Conservation (phyloP, 1,140 invertebrate species). For the Drosophila chauvacae region DNA sequence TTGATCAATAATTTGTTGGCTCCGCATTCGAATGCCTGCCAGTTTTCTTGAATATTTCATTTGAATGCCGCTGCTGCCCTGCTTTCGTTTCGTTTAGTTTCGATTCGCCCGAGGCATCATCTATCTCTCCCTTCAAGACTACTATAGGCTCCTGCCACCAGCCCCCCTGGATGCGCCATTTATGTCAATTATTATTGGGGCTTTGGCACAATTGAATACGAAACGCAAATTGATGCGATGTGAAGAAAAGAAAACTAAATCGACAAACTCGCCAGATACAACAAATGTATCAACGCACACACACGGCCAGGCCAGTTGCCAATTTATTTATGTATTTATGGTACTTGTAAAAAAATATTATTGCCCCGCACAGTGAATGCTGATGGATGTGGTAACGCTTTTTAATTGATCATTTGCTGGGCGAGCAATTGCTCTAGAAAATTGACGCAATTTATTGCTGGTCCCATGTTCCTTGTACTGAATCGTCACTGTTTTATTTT, state of each 20-base stretch:
- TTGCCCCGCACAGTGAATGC: slow-evolving; percentile 24
- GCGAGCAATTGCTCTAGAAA: slow-evolving; percentile 23
- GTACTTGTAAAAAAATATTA: slow-evolving; percentile 43
- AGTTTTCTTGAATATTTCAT: slow-evolving; percentile 57
- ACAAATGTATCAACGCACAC: slow-evolving; percentile 18
- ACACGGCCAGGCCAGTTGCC: slow-evolving; percentile 4
- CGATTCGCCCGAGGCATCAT: slow-evolving; percentile 9
- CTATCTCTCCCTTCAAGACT: slow-evolving; percentile 8
- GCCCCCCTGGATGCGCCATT: slow-evolving; percentile 45
- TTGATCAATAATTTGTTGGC: slow-evolving; percentile 51
- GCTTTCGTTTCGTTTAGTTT: slow-evolving; percentile 26
- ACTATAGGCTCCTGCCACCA: slow-evolving; percentile 1
- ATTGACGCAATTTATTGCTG: slow-evolving; percentile 10
- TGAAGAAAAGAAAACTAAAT: slow-evolving; percentile 66
- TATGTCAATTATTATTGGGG: slow-evolving; percentile 80
- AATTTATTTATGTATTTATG: slow-evolving; percentile 55
- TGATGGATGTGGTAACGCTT: slow-evolving; percentile 37
- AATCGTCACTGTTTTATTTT: slow-evolving; percentile 17
- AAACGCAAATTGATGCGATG: slow-evolving; percentile 77
- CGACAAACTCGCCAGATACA: slow-evolving; percentile 28
- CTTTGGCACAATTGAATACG: slow-evolving; percentile 73
- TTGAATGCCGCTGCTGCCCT: slow-evolving; percentile 34
- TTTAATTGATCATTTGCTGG: slow-evolving; percentile 34
- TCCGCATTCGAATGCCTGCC: slow-evolving; percentile 33
- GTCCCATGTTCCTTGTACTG: not conserved